Percentiles rank a stretch among this genome's conserved stretches.
Evolutionary conservation across 2,797 vertebrate species (phyloP).

Genomic region (Glyptemys insculpta): DNA sequence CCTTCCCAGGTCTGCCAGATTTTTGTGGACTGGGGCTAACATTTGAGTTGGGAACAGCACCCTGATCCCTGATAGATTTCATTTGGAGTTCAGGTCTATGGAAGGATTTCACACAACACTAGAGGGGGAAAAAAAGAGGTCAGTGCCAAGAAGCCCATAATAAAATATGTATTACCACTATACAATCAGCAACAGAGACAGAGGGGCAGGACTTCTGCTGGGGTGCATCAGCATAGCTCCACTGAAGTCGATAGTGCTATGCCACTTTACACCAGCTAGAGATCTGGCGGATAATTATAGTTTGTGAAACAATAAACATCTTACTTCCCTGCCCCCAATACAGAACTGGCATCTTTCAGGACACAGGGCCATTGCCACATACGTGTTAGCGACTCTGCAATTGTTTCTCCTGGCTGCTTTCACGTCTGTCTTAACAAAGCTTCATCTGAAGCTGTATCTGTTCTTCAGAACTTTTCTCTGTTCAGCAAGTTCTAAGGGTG

Average conservation of each 20-base stretch:
- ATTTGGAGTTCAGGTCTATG: neutral
- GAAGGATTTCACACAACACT: neutral
- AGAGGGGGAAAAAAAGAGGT: neutral
- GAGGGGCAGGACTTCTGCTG: neutral
- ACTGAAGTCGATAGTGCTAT: neutral
- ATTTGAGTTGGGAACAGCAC: neutral
- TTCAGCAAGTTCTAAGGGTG: neutral
- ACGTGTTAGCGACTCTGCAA: neutral
- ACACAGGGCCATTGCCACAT: neutral
- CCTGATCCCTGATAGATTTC: neutral
- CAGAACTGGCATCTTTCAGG: fast-evolving
- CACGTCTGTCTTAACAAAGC: neutral
- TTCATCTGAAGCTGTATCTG: neutral
- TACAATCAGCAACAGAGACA: neutral
- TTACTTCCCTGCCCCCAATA: neutral
- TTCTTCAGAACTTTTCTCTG: neutral
- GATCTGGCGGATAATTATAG: neutral
- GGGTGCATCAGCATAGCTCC: neutral
- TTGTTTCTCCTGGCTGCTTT: neutral
- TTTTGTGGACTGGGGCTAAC: neutral
- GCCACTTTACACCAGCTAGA: neutral
- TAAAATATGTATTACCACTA: neutral
- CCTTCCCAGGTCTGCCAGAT: neutral
- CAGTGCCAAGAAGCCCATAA: neutral
- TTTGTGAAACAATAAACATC: neutral